Base-by-base conservation (phyloP, 92 coral and sea anemone genomes). In the Blastomussa wellsi region DNA sequence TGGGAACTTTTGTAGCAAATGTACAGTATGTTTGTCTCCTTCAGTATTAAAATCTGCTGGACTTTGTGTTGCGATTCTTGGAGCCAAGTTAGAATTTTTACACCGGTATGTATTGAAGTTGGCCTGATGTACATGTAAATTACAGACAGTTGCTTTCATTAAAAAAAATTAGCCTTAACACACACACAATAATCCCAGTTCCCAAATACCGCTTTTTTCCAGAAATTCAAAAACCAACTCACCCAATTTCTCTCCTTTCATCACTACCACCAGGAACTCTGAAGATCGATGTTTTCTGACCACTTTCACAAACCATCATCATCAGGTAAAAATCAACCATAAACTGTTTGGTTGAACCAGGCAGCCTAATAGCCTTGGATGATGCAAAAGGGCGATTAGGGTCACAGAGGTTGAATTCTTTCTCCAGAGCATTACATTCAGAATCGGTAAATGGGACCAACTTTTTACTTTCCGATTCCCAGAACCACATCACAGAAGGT, bases 351-450 rank as follows among this genome's bases (percentile, higher is more conserved):
- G 76, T n/a, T 10, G 83, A 81, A 0, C 93, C 89, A 2, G 85
- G 82, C 70, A 92, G 71, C 60, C 35, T 37, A 16, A 64, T 52
- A 28, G 4, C 19, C 39, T 72, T 55, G 57, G 11, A 15, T 39
- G 67, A 36, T 19, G 20, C 16, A 37, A 37, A 37, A 82, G 78
- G 36, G 20, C 26, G 28, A 33, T 35, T 4, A 26, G 39, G 33
- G 52, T 51, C 52, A 12, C 33, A 51, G 59, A 16, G 44, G 19
- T 20, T 83, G 85, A 51, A 83, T 41, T 86, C 62, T 62, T 70
- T 65, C 72, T 92, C 95, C 33, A 92, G 76, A 71, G 44, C 80
- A 33, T 68, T 86, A 22, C 87, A 81, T 77, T 92, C 95, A 20
- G 81, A 66, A 20, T 83, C 88, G 29, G 89, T 86, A 35, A 92